Percentiles rank a stretch among this genome's conserved stretches.
Evolutionary conservation across 2,797 vertebrate genomes (phyloP).

Genomic region (Liparis tanakae): DNA sequence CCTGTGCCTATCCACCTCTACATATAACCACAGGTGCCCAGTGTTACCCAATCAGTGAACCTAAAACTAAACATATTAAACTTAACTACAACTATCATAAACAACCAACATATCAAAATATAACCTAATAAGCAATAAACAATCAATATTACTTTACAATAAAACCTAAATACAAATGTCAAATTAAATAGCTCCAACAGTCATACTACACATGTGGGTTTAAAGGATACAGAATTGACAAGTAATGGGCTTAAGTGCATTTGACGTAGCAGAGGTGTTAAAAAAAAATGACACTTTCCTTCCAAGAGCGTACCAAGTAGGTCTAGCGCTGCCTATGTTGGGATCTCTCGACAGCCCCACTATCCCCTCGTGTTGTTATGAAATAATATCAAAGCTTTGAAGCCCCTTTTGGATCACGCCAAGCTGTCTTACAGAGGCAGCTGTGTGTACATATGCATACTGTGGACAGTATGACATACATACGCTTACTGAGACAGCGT

Average conservation of each 20-base stretch:
- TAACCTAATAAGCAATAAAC: too few relatives aligned
- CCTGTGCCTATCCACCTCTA: too few relatives aligned
- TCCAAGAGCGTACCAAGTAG: conserved; percentile 1
- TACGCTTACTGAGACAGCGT: conserved; percentile 62
- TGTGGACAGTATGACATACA: conserved; percentile 66
- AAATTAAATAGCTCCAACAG: too few relatives aligned
- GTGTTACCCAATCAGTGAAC: too few relatives aligned
- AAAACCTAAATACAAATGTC: too few relatives aligned
- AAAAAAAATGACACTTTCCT: not conserved
- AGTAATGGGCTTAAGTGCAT: not conserved
- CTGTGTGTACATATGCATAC: conserved; percentile 67
- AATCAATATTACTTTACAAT: too few relatives aligned
- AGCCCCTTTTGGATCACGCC: conserved; percentile 53
- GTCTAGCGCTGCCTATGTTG: conserved; percentile 42
- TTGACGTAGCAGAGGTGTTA: not conserved
- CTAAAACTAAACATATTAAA: too few relatives aligned
- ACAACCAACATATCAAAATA: too few relatives aligned
- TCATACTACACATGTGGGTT: not conserved
- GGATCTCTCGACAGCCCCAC: conserved; percentile 48
- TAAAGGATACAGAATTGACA: too few relatives aligned
- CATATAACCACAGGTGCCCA: too few relatives aligned
- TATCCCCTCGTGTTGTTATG: conserved; percentile 40
- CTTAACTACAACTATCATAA: too few relatives aligned
- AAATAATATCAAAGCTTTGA: conserved; percentile 59
- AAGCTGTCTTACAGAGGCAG: conserved; percentile 57